phyloP scores from a whole-genome alignment of 2,888 invertebrate genomes.

The Cephus sareptanus region DNA sequence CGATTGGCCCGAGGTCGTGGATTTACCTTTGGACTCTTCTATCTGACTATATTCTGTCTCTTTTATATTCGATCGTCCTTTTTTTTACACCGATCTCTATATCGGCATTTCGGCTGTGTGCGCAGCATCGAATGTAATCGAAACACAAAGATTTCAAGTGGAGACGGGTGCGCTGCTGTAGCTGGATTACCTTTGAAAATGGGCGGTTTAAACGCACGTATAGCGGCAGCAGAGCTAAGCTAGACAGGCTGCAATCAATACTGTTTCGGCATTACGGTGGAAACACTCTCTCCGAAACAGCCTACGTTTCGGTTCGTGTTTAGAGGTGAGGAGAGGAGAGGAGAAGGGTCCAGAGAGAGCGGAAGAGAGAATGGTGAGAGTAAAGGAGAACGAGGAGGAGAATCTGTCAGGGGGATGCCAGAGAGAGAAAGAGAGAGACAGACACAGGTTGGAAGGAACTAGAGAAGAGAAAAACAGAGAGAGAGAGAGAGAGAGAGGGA shows the following conservation, averaged over 20 bases:
- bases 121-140: no score
- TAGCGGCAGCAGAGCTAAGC: slow-evolving; percentile 51
- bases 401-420: no score
- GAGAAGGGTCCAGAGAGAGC: slow-evolving; percentile 9
- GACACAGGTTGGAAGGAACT: slow-evolving; percentile 13
- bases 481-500: slow-evolving; percentile 20
- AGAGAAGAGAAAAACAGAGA: slow-evolving; percentile 25
- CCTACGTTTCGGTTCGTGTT: slow-evolving; percentile 57
- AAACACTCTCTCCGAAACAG: slow-evolving; percentile 63
- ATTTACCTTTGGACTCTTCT: no score
- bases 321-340: slow-evolving; percentile 8
- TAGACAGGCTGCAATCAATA: slow-evolving; percentile 63
- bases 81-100: not conserved
- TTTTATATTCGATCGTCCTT: not conserved
- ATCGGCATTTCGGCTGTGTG: no score
- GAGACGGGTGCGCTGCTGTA: no score
- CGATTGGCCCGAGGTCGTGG: no score
- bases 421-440: no score
- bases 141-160: no score
- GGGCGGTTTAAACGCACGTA: slow-evolving; percentile 16
- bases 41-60: no score
- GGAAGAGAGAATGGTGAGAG: slow-evolving; percentile 24
- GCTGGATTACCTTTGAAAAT: not conserved
- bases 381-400: slow-evolving; percentile 22
- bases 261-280: slow-evolving; percentile 64